A percentile compares a stretch with the other conserved stretches of the same genome.
phyloP scores from a whole-genome alignment of 2,113 vertebrate species.

The Mastomys natalensis region DNA sequence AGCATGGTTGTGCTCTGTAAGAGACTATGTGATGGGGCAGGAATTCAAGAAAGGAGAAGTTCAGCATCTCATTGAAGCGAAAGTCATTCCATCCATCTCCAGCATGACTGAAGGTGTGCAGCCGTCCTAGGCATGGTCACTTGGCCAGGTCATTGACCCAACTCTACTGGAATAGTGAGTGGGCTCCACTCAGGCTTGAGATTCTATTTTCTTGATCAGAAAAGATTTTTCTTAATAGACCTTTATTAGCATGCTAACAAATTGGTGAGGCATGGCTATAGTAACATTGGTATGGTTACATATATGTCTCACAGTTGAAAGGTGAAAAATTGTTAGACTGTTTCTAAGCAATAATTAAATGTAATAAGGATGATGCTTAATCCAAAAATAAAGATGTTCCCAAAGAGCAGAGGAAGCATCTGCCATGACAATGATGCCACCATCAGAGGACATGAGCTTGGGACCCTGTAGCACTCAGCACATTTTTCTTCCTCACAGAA shows the following conservation, averaged over 20 bases:
- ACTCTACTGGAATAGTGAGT: neutral
- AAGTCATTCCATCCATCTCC: too few relatives aligned
- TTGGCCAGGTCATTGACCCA: neutral
- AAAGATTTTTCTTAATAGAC: neutral
- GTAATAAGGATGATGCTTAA: neutral
- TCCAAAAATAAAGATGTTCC: neutral
- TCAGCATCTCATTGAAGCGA: neutral
- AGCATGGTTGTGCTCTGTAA: neutral
- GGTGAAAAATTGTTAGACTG: neutral
- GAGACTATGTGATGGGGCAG: neutral
- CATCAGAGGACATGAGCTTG: neutral
- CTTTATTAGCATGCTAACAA: neutral
- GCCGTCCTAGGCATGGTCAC: neutral
- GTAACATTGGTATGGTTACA: neutral
- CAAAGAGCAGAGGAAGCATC: neutral
- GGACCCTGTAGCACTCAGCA: neutral
- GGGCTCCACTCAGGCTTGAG: neutral
- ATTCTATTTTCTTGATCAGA: neutral
- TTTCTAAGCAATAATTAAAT: slow-evolving; percentile 6
- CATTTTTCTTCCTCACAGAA: neutral
- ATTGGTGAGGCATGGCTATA: neutral
- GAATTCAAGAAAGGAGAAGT: neutral
- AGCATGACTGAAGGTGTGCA: neutral
- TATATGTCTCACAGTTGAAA: neutral
- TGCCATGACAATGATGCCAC: neutral